phyloP scores from a whole-genome alignment of 2,888 invertebrate species.

The Punctoribates punctum region DNA sequence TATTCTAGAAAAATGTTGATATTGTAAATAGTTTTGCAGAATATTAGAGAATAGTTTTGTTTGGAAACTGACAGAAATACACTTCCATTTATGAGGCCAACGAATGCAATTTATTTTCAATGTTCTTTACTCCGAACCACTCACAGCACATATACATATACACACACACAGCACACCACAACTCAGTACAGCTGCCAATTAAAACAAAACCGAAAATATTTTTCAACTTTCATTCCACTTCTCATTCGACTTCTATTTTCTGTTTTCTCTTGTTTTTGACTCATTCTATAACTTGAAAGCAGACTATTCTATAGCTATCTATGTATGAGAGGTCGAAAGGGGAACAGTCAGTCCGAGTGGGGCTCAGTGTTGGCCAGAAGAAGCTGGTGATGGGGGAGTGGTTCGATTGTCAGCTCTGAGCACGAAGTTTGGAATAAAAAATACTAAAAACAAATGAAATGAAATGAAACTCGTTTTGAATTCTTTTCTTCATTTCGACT shows the following conservation, averaged over 20 bases:
- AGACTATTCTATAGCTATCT: too few species aligned
- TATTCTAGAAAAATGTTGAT: slow-evolving; percentile 21
- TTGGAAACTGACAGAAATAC: slow-evolving; percentile 13
- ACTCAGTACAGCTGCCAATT: slow-evolving; percentile 34
- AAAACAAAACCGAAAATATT: slow-evolving; percentile 37
- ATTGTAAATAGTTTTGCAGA: slow-evolving; percentile 21
- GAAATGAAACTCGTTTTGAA: slow-evolving; percentile 41
- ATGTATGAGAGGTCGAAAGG: slow-evolving; percentile 25
- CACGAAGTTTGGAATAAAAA: slow-evolving; percentile 40
- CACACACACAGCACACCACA: not conserved
- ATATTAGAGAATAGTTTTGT: slow-evolving; percentile 4
- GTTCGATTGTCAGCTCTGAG: slow-evolving; percentile 33
- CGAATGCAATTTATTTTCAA: slow-evolving; percentile 27
- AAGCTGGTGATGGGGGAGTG: slow-evolving; percentile 39
- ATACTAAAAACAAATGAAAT: slow-evolving; percentile 43
- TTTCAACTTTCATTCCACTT: slow-evolving; percentile 17
- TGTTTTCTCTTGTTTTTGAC: slow-evolving; percentile 18
- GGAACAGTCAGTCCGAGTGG: slow-evolving; percentile 42
- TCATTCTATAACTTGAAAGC: slow-evolving; percentile 13
- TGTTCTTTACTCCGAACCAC: not conserved
- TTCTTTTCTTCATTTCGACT: slow-evolving; percentile 41
- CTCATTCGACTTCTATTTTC: not conserved
- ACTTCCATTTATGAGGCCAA: slow-evolving; percentile 19
- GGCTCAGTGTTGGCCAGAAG: slow-evolving; percentile 25
- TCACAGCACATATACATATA: not conserved